Evolutionary conservation across 2,797 vertebrate species (phyloP).

Genomic region (Rhinella marina): DNA sequence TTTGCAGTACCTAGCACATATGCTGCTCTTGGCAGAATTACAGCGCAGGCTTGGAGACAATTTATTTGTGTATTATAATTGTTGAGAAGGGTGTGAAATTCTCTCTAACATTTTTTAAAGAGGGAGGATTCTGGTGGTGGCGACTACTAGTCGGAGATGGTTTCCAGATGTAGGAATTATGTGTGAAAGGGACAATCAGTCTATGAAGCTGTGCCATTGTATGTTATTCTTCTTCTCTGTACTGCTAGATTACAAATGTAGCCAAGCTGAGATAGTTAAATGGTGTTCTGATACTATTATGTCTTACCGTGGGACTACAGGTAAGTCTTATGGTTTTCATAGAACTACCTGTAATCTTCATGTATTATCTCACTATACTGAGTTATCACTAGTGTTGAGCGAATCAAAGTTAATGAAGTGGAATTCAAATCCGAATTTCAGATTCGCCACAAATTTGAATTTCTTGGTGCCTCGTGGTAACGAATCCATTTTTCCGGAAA

Average conservation of each 20-base stretch:
- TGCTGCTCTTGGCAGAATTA: constrained; percentile 41
- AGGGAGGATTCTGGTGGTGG: constrained; percentile 67
- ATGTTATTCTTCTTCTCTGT: not conserved
- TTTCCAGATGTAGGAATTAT: constrained; percentile 64
- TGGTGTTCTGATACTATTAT: not conserved
- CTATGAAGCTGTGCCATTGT: not conserved
- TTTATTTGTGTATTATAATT: constrained; percentile 61
- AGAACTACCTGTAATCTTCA: not conserved
- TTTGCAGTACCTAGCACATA: constrained; percentile 50
- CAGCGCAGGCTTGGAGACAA: constrained; percentile 38
- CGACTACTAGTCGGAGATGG: constrained; percentile 53
- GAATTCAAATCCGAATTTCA: no score
- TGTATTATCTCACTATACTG: no score
- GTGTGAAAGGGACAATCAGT: constrained; percentile 54
- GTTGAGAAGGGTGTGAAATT: constrained; percentile 60
- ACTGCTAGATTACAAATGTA: not conserved
- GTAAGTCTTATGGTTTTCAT: not conserved
- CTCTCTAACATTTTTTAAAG: constrained; percentile 75
- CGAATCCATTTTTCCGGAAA: no score
- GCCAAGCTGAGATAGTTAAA: not conserved
- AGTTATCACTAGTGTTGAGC: not conserved
- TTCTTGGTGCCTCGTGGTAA: no score
- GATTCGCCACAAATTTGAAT: no score
- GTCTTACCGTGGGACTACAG: not conserved
- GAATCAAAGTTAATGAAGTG: no score